A percentile compares a stretch with the other conserved stretches of the same genome.
Evolutionary conservation across 2,797 vertebrate genomes (phyloP).

Genomic region (Danio aesculapii): DNA sequence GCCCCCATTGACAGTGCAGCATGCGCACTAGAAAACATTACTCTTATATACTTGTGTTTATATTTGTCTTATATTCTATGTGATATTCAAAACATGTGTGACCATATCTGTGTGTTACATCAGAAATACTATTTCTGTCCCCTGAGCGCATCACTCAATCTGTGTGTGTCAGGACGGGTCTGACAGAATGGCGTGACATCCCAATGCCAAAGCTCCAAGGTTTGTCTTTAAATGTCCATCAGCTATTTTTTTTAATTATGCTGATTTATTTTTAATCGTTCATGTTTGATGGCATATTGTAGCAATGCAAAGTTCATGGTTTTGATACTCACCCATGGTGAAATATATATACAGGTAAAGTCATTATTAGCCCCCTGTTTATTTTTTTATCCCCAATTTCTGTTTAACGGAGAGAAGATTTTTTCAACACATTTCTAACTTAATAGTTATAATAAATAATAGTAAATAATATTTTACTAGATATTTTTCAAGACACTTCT

Average conservation of each 20-base stretch:
- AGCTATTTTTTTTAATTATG: not conserved
- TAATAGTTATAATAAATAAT: too few relatives aligned
- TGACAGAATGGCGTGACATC: not conserved
- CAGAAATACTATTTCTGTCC: conserved; percentile 14
- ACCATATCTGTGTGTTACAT: not conserved
- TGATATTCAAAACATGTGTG: not conserved
- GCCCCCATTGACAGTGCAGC: conserved; percentile 73
- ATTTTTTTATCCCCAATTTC: too few relatives aligned
- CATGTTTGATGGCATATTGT: not conserved
- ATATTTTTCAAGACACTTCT: too few relatives aligned
- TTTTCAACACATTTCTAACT: too few relatives aligned
- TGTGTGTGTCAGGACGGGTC: not conserved
- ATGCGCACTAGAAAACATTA: conserved; percentile 26
- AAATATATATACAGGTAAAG: too few relatives aligned
- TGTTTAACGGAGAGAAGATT: too few relatives aligned
- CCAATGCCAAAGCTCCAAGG: not conserved
- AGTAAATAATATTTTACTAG: too few relatives aligned
- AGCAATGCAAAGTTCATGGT: not conserved
- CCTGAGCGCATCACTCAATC: conserved; percentile 10
- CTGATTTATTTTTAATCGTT: not conserved
- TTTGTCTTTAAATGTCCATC: not conserved
- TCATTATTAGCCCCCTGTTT: too few relatives aligned
- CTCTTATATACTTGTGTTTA: not conserved
- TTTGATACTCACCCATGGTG: too few relatives aligned
- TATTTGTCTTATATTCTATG: not conserved